Percentiles rank a stretch among this genome's conserved stretches.
These are phyloP conservation scores for Enteromius radiatus DNA, from an alignment of 2,797 vertebrate species.

Conservation along the genomic window DNA sequence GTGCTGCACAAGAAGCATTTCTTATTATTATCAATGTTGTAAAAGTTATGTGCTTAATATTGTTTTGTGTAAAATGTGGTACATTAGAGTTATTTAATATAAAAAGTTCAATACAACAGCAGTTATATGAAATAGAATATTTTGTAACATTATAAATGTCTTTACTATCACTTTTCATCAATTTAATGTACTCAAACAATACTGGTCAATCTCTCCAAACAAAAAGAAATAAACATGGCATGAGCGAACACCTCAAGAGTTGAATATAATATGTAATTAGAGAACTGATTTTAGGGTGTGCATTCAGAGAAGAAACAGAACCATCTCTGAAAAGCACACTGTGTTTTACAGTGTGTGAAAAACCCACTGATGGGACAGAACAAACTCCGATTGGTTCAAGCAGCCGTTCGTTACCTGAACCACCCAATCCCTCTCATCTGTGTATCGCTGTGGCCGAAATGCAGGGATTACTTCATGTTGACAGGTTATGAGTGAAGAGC, in stretches of 20 bases:
- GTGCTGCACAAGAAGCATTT: background rate
- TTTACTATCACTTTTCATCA: background rate
- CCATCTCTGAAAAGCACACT: background rate
- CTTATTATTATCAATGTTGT: background rate
- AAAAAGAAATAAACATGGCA: background rate
- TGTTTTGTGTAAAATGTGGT: background rate
- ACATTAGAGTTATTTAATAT: background rate
- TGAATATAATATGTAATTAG: background rate
- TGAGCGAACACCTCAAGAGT: background rate
- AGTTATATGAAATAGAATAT: background rate
- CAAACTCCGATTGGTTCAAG: slow-evolving; percentile 3
- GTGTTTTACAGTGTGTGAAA: background rate
- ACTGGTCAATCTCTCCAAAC: background rate
- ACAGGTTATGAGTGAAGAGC: slow-evolving; percentile 44
- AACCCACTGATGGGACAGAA: background rate
- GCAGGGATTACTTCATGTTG: slow-evolving; percentile 42
- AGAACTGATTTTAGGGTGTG: background rate
- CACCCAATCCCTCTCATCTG: background rate
- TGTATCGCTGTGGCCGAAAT: background rate
- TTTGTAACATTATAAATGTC: background rate
- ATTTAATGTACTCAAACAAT: background rate
- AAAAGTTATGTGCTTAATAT: background rate
- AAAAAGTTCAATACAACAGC: background rate
- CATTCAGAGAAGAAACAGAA: background rate
- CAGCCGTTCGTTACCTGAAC: background rate